Evolutionary conservation across 92 coral and sea anemone genomes (phyloP).

Genomic region (Metridium senile): DNA sequence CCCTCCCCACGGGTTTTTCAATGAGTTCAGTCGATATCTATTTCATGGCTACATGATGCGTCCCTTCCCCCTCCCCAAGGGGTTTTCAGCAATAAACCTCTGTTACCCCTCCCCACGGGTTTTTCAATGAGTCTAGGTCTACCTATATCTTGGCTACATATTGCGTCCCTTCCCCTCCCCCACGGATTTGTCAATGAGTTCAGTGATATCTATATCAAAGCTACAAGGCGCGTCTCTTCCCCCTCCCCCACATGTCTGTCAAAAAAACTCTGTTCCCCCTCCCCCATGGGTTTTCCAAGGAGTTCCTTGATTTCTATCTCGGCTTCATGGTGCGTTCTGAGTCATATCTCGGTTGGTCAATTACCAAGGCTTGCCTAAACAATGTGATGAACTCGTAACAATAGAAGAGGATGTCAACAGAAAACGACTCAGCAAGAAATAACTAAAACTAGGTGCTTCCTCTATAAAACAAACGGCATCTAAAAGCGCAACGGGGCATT

Average conservation of each 20-base stretch:
- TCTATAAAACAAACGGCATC: background rate
- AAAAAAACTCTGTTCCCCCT: too few relatives aligned
- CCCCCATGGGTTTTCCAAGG: too few relatives aligned
- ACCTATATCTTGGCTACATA: background rate
- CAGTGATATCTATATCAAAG: too few relatives aligned
- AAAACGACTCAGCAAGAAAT: background rate
- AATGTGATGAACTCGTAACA: background rate
- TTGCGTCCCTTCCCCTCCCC: background rate
- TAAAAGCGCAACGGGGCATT: background rate
- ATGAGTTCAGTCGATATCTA: too few relatives aligned
- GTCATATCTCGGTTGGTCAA: background rate
- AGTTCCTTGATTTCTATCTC: background rate
- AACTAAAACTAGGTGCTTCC: background rate
- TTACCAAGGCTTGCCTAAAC: background rate
- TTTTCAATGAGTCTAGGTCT: too few relatives aligned
- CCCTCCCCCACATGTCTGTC: too few relatives aligned
- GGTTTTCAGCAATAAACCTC: too few relatives aligned
- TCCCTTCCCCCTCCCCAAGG: background rate
- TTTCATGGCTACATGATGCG: background rate
- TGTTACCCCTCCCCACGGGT: too few relatives aligned
- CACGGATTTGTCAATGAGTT: background rate
- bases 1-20: too few relatives aligned
- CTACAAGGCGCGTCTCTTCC: too few relatives aligned
- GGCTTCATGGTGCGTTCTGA: background rate
- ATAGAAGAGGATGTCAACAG: background rate